Evolutionary conservation across 2,888 invertebrate genomes (phyloP), one percentile per base, ranked within the genome.

Genomic region (Campopleginae sp.): DNA sequence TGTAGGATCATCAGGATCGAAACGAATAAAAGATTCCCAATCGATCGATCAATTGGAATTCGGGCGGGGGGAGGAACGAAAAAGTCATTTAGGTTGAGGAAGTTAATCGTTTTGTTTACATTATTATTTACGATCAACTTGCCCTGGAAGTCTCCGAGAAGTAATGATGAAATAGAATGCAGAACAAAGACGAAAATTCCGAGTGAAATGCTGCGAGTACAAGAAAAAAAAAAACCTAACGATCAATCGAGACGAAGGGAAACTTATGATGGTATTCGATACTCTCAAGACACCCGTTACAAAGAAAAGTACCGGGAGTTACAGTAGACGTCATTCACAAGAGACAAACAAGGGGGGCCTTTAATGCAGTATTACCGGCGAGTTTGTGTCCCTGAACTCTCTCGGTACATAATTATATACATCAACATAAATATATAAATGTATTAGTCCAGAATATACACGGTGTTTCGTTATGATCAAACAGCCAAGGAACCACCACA

Each of bases 341-440:
- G 81, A 87, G 81, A 86, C 88, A 88, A 88, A 92, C 91, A 91
- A 92, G 89, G 91, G 87, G 89, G 79, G 87, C 89, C 89, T 91
- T 92, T 90, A 90, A 91, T 91, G 88, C 89, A 89, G 89, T 90
- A 90, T 91, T 90, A 90, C 90, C 87, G 87, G 82, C 84, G 38
- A 79, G 83, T 89, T 84, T 83, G 86, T 86, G 92, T 90, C 92
- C 92, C 89, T 92, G 91, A 92, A 92, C 92, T 89, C 91, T 80
- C 86, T 81, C 80, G 84, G 88, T 87, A 89, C 88, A 88, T 89
- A 88, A 87, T 90, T 88, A 88, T 88, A 87, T 85, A 84, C 84
- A 88, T 71, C 54, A 54, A 63, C 71, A 58, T 71, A 58, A 58
- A 75, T 61, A n/a, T 38, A 23, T 33, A 8, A 27, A 63, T 46